A percentile compares a stretch with the other conserved stretches of the same genome.
These are phyloP conservation scores for Micromys minutus DNA, from an alignment of 2,113 vertebrate species.

Conservation along the genomic window DNA sequence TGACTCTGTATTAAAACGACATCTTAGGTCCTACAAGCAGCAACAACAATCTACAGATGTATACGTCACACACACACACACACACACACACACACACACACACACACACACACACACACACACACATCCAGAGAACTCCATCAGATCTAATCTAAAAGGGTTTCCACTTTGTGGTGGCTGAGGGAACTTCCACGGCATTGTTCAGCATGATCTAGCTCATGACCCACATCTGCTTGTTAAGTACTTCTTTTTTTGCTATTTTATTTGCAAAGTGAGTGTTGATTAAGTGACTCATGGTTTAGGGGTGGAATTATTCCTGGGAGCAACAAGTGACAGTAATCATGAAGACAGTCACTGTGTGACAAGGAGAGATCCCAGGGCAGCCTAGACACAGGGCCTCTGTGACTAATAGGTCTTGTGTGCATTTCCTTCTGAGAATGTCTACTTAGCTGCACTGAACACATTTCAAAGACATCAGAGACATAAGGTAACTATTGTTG, in stretches of 20 bases:
- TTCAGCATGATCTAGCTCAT: neutral
- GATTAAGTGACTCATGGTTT: slow-evolving; percentile 7
- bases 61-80: neutral
- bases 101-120: neutral
- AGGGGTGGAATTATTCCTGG: slow-evolving; percentile 18
- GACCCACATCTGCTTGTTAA: neutral
- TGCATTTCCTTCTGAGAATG: slow-evolving; percentile 63
- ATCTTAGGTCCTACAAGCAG: neutral
- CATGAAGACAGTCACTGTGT: neutral
- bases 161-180: neutral
- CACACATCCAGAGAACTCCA: neutral
- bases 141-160: neutral
- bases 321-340: neutral
- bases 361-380: slow-evolving; percentile 40
- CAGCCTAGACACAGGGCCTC: slow-evolving; percentile 63
- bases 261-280: neutral
- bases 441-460: slow-evolving; percentile 52
- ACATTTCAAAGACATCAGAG: slow-evolving; percentile 59
- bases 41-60: neutral
- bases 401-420: neutral
- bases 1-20: slow-evolving; percentile 26
- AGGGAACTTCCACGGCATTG: neutral
- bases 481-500: neutral
- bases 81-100: neutral
- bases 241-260: neutral